Base-by-base conservation (phyloP, 2,888 invertebrate species). In the Caenorhabditis auriculariae region DNA sequence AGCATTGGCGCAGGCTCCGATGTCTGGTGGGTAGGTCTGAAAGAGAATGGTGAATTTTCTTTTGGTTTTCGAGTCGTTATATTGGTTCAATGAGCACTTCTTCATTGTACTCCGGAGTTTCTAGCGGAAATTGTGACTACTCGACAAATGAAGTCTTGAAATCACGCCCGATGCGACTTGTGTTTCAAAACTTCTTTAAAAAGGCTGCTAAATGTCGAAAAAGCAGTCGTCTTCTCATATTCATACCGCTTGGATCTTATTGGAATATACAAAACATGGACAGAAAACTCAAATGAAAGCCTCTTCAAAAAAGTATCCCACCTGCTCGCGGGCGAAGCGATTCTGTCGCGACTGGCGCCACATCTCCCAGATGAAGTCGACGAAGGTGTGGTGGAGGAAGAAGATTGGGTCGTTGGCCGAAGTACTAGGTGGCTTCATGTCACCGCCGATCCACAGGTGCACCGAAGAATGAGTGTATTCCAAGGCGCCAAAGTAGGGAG, bases 381-480 rank as follows among this genome's bases (percentile, higher is more conserved):
- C 78, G 52, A 80, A 80, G 15, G 69, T 68, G 61, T 80, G 77
- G 48, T 76, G 76, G 3, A 76, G 56, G 64, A 73, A 77, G 68
- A 76, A 77, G 54, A 69, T 53, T 2, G 77, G 74, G 44, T 78
- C 77, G 45, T 75, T 78, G 46, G 74, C 74, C n/a, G 72, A 74
- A 0, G 74, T 73, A 4, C 60, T 58, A 17, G 74, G 74, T 7
- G 75, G 74, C 47, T 77, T 76, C 79, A 80, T 80, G 48, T 80
- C 79, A 6, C 80, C 80, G 21, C 80, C 80, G 35, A 78, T 71
- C 67, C 74, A 79, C 23, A 79, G 60, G 51, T 79, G 79, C 23
- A 80, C 75, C 0, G 69, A 69, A 2, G 80, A 73, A 50, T 80
- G 80, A 1, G 75, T 69, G 64, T 80, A 80, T 54, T 80, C 80